phyloP scores from a whole-genome alignment of 37 sponge, comb jelly and placozoan genomes.

The Mnemiopsis leidyi region DNA sequence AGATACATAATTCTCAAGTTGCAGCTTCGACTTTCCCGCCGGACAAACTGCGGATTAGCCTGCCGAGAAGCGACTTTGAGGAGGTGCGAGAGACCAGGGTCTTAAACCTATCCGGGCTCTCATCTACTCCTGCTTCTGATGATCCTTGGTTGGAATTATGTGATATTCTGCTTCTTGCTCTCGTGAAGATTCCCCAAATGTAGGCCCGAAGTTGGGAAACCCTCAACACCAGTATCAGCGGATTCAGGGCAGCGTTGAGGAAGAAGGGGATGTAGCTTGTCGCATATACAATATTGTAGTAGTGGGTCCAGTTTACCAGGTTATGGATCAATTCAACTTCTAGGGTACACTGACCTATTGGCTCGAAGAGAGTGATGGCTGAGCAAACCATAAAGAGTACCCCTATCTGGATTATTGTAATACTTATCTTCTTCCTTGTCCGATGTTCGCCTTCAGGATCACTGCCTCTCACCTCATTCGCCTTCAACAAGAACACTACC shows the following conservation, averaged over 20 bases:
- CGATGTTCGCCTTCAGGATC: neutral
- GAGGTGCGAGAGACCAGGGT: neutral
- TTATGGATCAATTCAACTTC: too few species aligned
- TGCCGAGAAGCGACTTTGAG: neutral
- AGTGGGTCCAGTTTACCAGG: neutral
- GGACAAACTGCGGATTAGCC: neutral
- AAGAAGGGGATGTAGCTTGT: neutral
- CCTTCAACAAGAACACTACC: neutral
- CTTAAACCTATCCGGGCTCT: neutral
- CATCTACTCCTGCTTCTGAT: too few species aligned
- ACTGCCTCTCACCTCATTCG: neutral
- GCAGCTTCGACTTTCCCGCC: too few species aligned
- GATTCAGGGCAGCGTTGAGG: constrained; percentile 16
- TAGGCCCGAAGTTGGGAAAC: neutral
- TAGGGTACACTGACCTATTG: neutral
- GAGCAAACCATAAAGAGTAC: neutral
- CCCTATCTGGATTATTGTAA: neutral
- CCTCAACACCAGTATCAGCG: neutral
- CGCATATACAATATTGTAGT: neutral
- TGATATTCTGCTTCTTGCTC: too few species aligned
- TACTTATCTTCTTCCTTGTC: neutral
- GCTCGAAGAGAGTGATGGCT: neutral
- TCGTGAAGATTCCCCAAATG: neutral
- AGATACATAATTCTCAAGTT: too few species aligned
- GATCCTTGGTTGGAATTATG: too few species aligned